Evolutionary conservation across 2,113 vertebrate species (phyloP).

Genomic region (Cyphomyrus discorhynchus): DNA sequence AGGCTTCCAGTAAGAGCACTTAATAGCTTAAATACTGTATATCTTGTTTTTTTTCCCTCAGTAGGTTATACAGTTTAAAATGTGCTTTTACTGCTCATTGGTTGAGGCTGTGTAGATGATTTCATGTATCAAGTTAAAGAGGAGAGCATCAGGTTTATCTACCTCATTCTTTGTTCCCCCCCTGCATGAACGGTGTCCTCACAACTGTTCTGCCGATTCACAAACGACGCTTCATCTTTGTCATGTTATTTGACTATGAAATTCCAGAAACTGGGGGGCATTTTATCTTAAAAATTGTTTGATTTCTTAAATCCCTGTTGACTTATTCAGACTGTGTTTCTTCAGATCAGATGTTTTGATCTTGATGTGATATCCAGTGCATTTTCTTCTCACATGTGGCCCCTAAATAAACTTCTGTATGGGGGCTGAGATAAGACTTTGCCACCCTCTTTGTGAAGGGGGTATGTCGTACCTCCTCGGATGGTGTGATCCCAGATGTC

Average conservation of each 20-base stretch:
- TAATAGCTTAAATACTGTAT: background rate
- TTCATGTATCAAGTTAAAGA: background rate
- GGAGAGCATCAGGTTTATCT: background rate
- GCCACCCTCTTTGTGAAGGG: background rate
- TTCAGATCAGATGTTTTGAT: conserved; percentile 7
- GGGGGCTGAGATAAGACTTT: conserved; percentile 4
- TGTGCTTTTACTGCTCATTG: background rate
- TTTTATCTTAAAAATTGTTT: background rate
- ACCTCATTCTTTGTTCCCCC: background rate
- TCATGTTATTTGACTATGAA: background rate
- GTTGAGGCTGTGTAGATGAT: background rate
- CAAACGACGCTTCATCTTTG: background rate
- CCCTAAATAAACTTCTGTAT: conserved; percentile 24
- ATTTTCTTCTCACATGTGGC: background rate
- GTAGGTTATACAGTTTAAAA: background rate
- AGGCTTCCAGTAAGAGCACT: background rate
- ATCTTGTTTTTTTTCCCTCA: background rate
- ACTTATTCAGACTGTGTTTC: background rate
- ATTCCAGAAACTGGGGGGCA: background rate
- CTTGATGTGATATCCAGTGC: background rate
- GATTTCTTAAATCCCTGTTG: background rate
- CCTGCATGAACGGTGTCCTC: background rate
- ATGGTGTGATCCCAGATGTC: conserved; percentile 24
- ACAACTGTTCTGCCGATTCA: background rate
- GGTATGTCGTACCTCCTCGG: conserved; percentile 9